Percentiles rank a stretch among this genome's conserved stretches.
Conservation (phyloP, 1,140 invertebrate genomes). For the Leptinotarsa texana region DNA sequence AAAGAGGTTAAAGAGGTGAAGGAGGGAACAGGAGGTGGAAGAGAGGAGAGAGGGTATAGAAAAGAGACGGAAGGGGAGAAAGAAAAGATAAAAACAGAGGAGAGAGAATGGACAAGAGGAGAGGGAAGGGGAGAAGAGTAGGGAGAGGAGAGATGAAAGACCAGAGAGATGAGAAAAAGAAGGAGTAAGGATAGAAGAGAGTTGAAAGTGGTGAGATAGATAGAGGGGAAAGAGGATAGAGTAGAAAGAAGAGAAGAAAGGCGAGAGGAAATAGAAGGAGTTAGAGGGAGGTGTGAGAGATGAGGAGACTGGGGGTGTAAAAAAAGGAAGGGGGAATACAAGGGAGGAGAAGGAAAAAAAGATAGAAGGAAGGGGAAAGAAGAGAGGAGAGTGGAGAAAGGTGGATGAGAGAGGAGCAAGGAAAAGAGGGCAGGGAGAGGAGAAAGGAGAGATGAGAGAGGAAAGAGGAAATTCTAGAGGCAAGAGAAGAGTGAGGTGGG, state of each 20-base stretch:
- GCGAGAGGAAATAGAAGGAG: background rate
- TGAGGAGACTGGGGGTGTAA: background rate
- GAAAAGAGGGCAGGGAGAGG: background rate
- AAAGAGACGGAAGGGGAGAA: no score
- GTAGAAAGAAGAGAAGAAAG: background rate
- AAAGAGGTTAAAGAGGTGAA: no score
- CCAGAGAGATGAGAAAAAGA: background rate
- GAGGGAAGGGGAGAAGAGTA: no score
- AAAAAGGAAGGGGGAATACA: background rate
- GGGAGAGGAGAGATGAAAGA: no score
- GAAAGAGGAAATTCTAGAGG: background rate
- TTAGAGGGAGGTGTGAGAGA: background rate
- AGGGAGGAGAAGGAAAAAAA: background rate
- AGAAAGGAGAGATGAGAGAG: background rate
- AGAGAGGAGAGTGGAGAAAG: background rate
- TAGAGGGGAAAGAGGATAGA: background rate
- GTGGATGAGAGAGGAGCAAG: background rate
- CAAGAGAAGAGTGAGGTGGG: background rate
- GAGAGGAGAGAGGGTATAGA: no score
- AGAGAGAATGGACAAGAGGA: no score
- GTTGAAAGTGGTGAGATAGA: background rate
- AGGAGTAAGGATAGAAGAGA: background rate
- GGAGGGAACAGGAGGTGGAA: no score
- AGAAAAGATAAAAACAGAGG: no score
- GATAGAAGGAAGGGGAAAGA: background rate